A percentile compares a stretch with the other conserved stretches of the same genome.
Evolutionary conservation across 2,113 vertebrate species (phyloP).

Genomic region (Brachyhypopomus occidentalis): DNA sequence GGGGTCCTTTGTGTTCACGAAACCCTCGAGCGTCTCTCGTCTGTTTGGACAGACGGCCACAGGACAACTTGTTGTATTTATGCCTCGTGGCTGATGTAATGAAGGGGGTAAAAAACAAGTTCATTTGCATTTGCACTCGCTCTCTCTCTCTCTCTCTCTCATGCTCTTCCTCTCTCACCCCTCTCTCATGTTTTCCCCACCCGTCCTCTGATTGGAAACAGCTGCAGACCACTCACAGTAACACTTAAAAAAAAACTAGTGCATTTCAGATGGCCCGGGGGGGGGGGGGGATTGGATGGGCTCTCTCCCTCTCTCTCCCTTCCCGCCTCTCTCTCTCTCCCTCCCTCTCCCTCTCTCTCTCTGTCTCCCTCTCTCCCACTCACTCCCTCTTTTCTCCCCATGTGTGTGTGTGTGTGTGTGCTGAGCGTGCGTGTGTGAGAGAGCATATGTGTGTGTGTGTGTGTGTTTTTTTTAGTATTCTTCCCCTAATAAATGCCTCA

Average conservation of each 20-base stretch:
- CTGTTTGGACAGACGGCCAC: slow-evolving; percentile 60
- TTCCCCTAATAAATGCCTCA: slow-evolving; percentile 87
- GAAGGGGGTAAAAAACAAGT: slow-evolving; percentile 75
- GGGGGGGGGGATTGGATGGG: slow-evolving; percentile 19
- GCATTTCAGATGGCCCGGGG: slow-evolving; percentile 75
- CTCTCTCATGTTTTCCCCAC: slow-evolving; percentile 40
- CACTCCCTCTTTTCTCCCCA: background rate
- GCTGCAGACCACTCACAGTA: slow-evolving; percentile 80
- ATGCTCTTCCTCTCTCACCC: background rate
- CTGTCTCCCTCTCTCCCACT: slow-evolving; percentile 23
- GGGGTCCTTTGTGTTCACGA: slow-evolving; percentile 76
- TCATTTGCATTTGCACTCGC: slow-evolving; percentile 70
- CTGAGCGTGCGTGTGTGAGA: slow-evolving; percentile 15
- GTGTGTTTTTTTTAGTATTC: slow-evolving; percentile 70
- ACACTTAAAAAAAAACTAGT: slow-evolving; percentile 79
- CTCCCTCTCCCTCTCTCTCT: slow-evolving; percentile 30
- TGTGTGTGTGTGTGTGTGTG: background rate
- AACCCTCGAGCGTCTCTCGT: slow-evolving; percentile 47
- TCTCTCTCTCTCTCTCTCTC: slow-evolving; percentile 28
- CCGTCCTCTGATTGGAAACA: slow-evolving; percentile 80
- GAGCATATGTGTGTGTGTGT: slow-evolving; percentile 33
- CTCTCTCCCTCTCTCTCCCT: slow-evolving; percentile 58
- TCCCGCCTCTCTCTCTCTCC: slow-evolving; percentile 54
- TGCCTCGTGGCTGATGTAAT: slow-evolving; percentile 77
- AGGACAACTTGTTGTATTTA: slow-evolving; percentile 86